Percentiles rank a stretch among this genome's conserved stretches.
Conservation (phyloP, 2,113 vertebrate species). For the Callionymus lyra region DNA sequence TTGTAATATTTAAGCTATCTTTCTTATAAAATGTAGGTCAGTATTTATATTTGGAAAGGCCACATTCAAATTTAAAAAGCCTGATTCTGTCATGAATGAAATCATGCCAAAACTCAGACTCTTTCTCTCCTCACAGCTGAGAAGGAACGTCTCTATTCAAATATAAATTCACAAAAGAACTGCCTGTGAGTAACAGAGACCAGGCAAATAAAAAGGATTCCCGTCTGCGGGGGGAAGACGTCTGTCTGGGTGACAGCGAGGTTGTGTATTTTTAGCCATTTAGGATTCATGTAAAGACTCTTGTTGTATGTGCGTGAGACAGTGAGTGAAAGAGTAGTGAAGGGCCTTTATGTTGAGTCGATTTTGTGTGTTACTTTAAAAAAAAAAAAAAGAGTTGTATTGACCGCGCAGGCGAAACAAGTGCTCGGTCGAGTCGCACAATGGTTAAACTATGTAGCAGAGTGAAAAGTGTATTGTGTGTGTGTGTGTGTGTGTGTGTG, state of each 20-base stretch:
- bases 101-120: no score
- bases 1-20: no score
- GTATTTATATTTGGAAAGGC: no score
- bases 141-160: no score
- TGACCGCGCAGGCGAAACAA: slow-evolving; percentile 12
- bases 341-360: slow-evolving; percentile 5
- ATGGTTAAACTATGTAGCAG: slow-evolving; percentile 20
- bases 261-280: slow-evolving; percentile 32
- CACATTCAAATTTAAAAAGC: no score
- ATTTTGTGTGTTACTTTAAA: slow-evolving; percentile 5
- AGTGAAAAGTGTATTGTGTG: slow-evolving; percentile 31
- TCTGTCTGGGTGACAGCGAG: slow-evolving; percentile 13
- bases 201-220: slow-evolving; percentile 14
- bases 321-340: neutral
- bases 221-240: slow-evolving; percentile 8
- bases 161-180: no score
- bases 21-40: no score
- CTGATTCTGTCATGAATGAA: no score
- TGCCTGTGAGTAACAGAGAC: neutral
- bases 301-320: slow-evolving; percentile 6
- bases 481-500: no score
- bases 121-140: no score
- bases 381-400: slow-evolving; percentile 2
- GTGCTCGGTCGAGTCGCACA: slow-evolving; percentile 10
- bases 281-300: slow-evolving; percentile 10